Base-by-base conservation (phyloP, 2,797 vertebrate genomes). In the Argya squamiceps region DNA sequence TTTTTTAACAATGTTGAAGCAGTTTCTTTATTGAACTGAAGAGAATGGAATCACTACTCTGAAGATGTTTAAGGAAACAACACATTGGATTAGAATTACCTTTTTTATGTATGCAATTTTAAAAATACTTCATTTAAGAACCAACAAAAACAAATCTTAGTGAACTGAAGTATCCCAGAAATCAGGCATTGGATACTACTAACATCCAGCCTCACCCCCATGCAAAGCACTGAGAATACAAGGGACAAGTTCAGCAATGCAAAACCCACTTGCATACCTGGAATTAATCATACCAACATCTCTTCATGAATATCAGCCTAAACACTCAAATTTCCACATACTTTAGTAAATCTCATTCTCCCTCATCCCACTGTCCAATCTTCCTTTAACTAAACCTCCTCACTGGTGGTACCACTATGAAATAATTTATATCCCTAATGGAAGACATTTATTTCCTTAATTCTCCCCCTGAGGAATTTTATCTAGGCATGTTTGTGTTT, bases 401-500 rank as follows among this genome's bases (percentile, higher is more conserved):
- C 12, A 21, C 30, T 82, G 32, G 12, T 41, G 18, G 3, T 44
- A 75, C 7, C 19, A 56, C 26, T 50, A 46, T 23, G 49, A 83
- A 81, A 76, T 77, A 74, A 81, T 63, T 88, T 21, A 55, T 89
- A 93, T 64, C 58, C 44, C 16, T 85, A 39, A 74, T 85, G 79
- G 26, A 69, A 50, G 36, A 8, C 44, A 29, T 49, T 89, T 73
- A 65, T 43, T 88, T 88, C 19, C 71, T 59, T 91, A 92, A 73
- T 84, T 93, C 83, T 93, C 18, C 88, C 75, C 29, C 78, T 67
- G n/a, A 93, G 60, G 63, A 82, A 64, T 80, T 79, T 79, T 89
- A 77, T 79, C 63, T 67, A 70, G 12, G 5, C 29, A n/a, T 80
- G 37, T 82, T 88, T 67, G 53, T 15, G 0, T 80, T 92, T 70